phyloP scores from a whole-genome alignment of 2,113 vertebrate species.

The Amphiprion ocellaris region DNA sequence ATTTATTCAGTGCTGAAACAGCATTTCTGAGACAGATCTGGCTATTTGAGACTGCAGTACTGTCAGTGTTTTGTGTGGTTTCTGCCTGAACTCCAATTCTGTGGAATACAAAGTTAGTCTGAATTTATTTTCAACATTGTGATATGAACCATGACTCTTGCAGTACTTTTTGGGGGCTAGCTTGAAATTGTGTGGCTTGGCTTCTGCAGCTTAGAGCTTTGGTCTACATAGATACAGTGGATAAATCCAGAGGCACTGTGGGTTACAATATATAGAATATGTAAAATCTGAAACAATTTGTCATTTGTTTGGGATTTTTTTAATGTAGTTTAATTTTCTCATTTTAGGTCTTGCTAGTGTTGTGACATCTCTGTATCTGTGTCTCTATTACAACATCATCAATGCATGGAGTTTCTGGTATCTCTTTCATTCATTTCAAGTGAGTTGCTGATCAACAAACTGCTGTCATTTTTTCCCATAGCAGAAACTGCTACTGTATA shows the following conservation, averaged over 20 bases:
- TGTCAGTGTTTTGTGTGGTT: not conserved
- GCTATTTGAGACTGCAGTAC: not conserved
- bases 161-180: too few relatives aligned
- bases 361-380: slow-evolving; percentile 90
- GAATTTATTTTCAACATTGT: too few relatives aligned
- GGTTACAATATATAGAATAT: not conserved
- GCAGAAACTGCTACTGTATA: not conserved
- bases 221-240: too few relatives aligned
- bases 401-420: slow-evolving; percentile 98
- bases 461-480: not conserved
- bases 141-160: too few relatives aligned
- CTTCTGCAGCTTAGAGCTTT: too few relatives aligned
- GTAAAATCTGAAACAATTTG: not conserved
- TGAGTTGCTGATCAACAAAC: slow-evolving; percentile 67
- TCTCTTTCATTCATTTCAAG: slow-evolving; percentile 97
- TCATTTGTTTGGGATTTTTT: not conserved
- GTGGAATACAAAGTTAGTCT: too few relatives aligned
- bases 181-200: too few relatives aligned
- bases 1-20: too few relatives aligned
- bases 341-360: slow-evolving; percentile 90
- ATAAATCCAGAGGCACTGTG: not conserved
- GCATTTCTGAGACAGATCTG: too few relatives aligned
- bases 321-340: not conserved
- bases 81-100: too few relatives aligned
- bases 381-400: slow-evolving; percentile 95